Base-by-base conservation (phyloP, 1,140 invertebrate genomes). In the Oedothorax gibbosus region DNA sequence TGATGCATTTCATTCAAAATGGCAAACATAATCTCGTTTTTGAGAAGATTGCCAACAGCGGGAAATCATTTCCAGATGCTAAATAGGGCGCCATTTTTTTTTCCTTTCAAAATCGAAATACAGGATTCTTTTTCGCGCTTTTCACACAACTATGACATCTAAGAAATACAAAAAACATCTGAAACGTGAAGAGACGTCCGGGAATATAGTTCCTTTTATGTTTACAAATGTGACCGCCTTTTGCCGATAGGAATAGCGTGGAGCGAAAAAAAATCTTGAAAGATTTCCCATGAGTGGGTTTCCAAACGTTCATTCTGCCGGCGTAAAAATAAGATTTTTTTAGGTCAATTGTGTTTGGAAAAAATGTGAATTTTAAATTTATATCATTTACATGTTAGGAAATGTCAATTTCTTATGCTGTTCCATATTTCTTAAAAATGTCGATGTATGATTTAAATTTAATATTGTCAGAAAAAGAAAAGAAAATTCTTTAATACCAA, bases 11-110 rank as follows among this genome's bases (percentile, higher is more conserved):
- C 51, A 60, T 35, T 75, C 60, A 21, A 56, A 56, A 75, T 75
- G 9, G 72, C 72, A 75, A 75, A 75, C 54, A 75, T 50, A 75
- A 57, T 75, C 72, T 71, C 20, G 15, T 75, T 9, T n/a, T 21
- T 21, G 21, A 77, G 18, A 77, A 77, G 18, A 64, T 65, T 77
- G 60, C 75, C 56, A 49, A 35, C 21, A 77, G 75, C 53, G 57
- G 49, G 75, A 77, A 77, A 77, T 77, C 75, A 77, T 64, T 77
- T 77, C 21, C 60, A 64, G 75, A 77, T 77, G 75, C 75, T 77
- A 77, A 77, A 77, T 65, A 77, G 60, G 60, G 50, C 50, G 50
- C 20, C 50, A 15, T 15, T 53, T n/a, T 71, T 69, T 69, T 49
- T 12, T 35, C 20, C 10, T 18, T 11, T 10, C 12, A 10, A 71